These are phyloP conservation scores for Gadus chalcogrammus DNA, from an alignment of 2,113 vertebrate species.

Conservation along the genomic window DNA sequence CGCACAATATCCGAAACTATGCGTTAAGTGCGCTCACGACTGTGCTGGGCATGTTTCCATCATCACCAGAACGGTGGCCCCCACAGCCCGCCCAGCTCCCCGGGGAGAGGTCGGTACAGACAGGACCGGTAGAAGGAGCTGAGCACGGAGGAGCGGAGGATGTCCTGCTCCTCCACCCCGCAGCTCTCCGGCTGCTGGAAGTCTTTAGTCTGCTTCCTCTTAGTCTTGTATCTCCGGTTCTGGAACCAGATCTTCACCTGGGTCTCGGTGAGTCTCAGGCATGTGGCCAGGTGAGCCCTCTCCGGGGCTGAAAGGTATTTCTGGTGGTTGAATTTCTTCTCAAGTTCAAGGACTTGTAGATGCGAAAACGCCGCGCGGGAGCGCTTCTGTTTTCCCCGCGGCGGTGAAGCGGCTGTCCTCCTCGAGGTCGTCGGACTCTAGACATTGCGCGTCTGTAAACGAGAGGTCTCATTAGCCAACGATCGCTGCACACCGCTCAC, in stretches of 20 bases:
- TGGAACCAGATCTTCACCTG: constrained; percentile 99
- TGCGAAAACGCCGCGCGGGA: constrained; percentile 91
- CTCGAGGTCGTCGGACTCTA: constrained; percentile 14
- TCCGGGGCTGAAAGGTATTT: constrained; percentile 91
- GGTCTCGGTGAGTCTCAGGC: constrained; percentile 91
- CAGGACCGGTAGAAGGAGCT: constrained; percentile 68
- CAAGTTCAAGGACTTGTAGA: constrained; percentile 87
- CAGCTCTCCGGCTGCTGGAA: constrained; percentile 40
- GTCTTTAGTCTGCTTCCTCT: constrained; percentile 81
- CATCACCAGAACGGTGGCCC: constrained; percentile 79
- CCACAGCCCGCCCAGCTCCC: constrained; percentile 78
- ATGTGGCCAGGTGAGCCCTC: constrained; percentile 83
- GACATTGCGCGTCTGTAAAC: too few relatives aligned
- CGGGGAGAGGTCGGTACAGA: constrained; percentile 80
- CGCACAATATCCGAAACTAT: too few relatives aligned
- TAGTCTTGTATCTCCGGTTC: constrained; percentile 96
- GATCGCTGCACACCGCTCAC: too few relatives aligned
- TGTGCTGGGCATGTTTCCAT: constrained; percentile 13
- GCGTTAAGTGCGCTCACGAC: too few relatives aligned
- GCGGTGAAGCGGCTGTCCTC: constrained; percentile 34
- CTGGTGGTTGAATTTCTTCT: constrained; percentile 90
- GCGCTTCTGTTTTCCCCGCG: constrained; percentile 73
- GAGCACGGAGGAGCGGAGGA: constrained; percentile 69
- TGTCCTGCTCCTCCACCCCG: constrained; percentile 57
- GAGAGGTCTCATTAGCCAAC: too few relatives aligned